These are phyloP conservation scores for Leucania comma DNA, from an alignment of 2,888 invertebrate species.

Conservation along the genomic window DNA sequence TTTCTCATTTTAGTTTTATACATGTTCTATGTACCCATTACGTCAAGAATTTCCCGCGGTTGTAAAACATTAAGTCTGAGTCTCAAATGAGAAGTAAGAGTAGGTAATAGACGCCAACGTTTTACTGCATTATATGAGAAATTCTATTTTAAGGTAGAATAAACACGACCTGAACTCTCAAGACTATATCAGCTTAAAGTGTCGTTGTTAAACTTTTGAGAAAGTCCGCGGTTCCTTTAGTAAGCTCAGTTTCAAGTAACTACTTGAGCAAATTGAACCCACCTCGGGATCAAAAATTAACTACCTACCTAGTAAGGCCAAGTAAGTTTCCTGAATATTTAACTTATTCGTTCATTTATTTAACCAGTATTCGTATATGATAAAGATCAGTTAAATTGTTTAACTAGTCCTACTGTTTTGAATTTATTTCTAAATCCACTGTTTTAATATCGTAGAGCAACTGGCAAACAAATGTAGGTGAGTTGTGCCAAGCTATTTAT, in stretches of 20 bases:
- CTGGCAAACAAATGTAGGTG: conserved; percentile 27
- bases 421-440: conserved; percentile 8
- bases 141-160: conserved; percentile 22
- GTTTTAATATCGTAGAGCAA: conserved; percentile 17
- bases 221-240: conserved; percentile 35
- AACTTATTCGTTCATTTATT: conserved; percentile 13
- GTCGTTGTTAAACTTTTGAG: conserved; percentile 39
- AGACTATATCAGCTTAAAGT: conserved; percentile 29
- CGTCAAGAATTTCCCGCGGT: conserved; percentile 18
- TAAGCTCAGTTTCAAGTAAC: conserved; percentile 35
- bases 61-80: conserved; percentile 35
- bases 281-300: conserved; percentile 20
- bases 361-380: not conserved
- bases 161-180: conserved; percentile 25
- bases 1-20: not conserved
- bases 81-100: conserved; percentile 22
- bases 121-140: conserved; percentile 1
- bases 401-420: not conserved
- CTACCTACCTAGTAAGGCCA: not conserved
- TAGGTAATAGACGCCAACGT: conserved; percentile 20
- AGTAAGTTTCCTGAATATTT: conserved; percentile 26
- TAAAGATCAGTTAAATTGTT: conserved; percentile 16
- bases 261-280: conserved; percentile 32
- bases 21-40: conserved; percentile 6
- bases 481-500: conserved; percentile 31